Evolutionary conservation across 2,888 invertebrate species (phyloP).

Genomic region (Melipona beecheii): DNA sequence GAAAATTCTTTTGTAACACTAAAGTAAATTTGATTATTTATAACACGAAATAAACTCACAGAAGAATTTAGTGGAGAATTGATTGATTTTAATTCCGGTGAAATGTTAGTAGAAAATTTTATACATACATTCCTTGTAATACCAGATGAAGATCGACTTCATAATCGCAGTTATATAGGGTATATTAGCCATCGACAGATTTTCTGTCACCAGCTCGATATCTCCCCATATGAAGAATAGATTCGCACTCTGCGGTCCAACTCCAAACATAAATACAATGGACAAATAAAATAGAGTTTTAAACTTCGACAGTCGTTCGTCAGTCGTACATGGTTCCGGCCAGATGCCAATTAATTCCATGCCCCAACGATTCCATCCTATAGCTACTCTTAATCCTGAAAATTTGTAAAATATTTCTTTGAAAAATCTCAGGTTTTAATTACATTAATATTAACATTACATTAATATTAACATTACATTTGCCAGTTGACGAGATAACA

Average conservation of each 20-base stretch:
- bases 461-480: too few relatives aligned
- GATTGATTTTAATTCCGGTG: too few relatives aligned
- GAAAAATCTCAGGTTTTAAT: not conserved
- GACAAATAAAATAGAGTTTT: not conserved
- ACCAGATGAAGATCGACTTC: slow-evolving; percentile 68
- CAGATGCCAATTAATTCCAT: slow-evolving; percentile 52
- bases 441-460: too few relatives aligned
- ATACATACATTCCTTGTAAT: slow-evolving; percentile 64
- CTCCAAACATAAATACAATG: slow-evolving; percentile 14
- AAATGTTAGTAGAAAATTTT: too few relatives aligned
- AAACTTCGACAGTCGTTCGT: slow-evolving; percentile 4
- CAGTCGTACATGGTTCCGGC: slow-evolving; percentile 55
- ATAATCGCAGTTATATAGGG: slow-evolving; percentile 65
- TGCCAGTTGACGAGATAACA: too few relatives aligned
- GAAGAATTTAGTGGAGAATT: too few relatives aligned
- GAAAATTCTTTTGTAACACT: too few relatives aligned
- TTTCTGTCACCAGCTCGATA: slow-evolving; percentile 66
- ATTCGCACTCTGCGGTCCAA: slow-evolving; percentile 67
- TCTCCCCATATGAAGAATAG: slow-evolving; percentile 64
- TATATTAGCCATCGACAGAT: slow-evolving; percentile 67
- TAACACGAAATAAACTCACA: too few relatives aligned
- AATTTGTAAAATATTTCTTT: not conserved
- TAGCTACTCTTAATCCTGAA: slow-evolving; percentile 51
- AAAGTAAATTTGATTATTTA: too few relatives aligned
- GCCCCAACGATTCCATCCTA: slow-evolving; percentile 66